These are phyloP conservation scores for Proterorhinus semilunaris DNA, from an alignment of 2,113 vertebrate species.

Conservation along the genomic window DNA sequence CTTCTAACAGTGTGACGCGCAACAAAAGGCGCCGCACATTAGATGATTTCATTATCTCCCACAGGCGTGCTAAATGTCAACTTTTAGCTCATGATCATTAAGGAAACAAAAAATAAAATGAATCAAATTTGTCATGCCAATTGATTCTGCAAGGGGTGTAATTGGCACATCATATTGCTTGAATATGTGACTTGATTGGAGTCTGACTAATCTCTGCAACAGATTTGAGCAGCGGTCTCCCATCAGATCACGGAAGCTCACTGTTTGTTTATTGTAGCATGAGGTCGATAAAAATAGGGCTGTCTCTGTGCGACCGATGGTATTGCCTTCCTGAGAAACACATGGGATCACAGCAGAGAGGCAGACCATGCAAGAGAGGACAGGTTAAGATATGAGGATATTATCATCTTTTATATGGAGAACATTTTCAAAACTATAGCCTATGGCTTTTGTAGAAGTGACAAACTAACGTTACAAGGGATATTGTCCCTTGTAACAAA, in stretches of 20 bases:
- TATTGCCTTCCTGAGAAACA: constrained; percentile 11
- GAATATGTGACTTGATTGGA: constrained; percentile 24
- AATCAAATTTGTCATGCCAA: too few relatives aligned
- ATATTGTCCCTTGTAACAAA: too few relatives aligned
- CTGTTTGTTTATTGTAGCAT: constrained; percentile 33
- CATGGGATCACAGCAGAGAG: not conserved
- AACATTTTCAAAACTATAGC: too few relatives aligned
- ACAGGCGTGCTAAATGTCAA: too few relatives aligned
- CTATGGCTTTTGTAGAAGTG: too few relatives aligned
- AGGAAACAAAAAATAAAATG: not conserved
- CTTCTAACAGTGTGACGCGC: not conserved
- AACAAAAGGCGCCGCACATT: not conserved
- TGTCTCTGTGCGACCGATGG: constrained; percentile 13
- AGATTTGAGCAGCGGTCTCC: constrained; percentile 41
- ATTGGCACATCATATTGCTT: constrained; percentile 3
- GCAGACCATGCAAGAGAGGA: not conserved
- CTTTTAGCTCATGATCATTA: not conserved
- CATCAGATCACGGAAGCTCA: constrained; percentile 44
- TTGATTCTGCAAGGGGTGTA: not conserved
- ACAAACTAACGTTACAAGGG: too few relatives aligned
- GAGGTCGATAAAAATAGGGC: constrained; percentile 50
- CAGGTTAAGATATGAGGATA: not conserved
- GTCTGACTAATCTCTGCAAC: constrained; percentile 31
- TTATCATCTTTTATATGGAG: not conserved
- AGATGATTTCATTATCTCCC: too few relatives aligned